Base-by-base conservation (phyloP, 2,113 vertebrate genomes). In the Jacana jacana region DNA sequence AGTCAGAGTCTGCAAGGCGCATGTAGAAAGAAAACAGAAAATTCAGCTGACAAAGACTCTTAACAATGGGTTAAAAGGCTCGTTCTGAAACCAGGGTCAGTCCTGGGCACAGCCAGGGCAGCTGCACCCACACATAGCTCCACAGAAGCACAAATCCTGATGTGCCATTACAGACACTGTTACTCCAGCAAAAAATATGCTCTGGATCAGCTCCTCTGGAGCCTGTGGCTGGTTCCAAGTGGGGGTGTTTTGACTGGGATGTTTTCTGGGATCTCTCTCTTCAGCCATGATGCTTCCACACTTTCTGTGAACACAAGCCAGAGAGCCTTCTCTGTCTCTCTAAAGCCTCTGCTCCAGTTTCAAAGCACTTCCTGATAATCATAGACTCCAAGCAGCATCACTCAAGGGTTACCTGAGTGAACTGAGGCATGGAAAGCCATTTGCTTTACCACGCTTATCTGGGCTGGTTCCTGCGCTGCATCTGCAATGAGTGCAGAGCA, bases 1-100 rank as follows among this genome's bases (percentile, higher is more conserved):
- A 98, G 76, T 99, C 99, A 1, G 98, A 98, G 86, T 99, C 99
- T 95, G 98, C 97, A 39, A 17, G 71, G 65, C 0, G 76, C 63
- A n/a, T 77, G 72, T 18, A 91, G 79, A 64, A 37, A 94, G 85
- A 52, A 30, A 93, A 73, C 63, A 60, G 48, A 86, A 17, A 54
- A 49, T 72, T 60, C 76, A 85, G 64, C 37, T 68, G 55, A 48
- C 17, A 19, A 30, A 28, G 42, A 40, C 49, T 39, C 86, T 76
- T 39, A 44, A 25, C 42, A 23, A 9, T 2, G 3, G 33, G 46
- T 44, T 55, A 19, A 46, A 73, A 44, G 60, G 25, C 17, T 31
- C 11, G 55, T 49, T 35, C 61, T 4, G 4, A 71, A 66, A 71
- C 31, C n/a, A 23, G 35, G 33, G 7, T 16, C 15, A 4, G 17